A percentile compares a stretch with the other conserved stretches of the same genome.
Conservation (phyloP, 1,140 invertebrate species). For the Trichoplusia ni region DNA sequence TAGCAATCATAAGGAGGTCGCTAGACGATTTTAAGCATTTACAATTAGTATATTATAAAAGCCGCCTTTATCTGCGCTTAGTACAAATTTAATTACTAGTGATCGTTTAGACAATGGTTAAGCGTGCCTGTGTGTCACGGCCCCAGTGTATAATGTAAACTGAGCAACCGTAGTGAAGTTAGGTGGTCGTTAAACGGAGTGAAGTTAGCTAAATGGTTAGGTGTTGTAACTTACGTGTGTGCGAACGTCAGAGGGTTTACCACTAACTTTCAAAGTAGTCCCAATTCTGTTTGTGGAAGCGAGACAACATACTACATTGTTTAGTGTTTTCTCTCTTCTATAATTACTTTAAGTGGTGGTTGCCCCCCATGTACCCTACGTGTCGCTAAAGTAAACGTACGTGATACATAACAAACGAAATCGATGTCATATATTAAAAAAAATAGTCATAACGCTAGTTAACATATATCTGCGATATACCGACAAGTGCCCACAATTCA, state of each 20-base stretch:
- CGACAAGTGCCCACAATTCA: conserved; percentile 22
- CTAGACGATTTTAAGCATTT: conserved; percentile 10
- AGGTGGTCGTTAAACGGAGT: no score
- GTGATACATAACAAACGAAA: conserved; percentile 6
- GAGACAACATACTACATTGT: no score
- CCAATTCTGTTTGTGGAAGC: no score
- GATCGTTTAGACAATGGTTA: conserved; percentile 7
- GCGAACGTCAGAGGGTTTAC: not conserved
- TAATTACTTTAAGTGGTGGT: no score
- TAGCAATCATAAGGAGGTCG: not conserved
- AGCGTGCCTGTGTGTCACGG: no score
- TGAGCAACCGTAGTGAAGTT: conserved; percentile 3
- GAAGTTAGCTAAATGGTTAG: not conserved
- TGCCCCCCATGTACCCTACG: no score
- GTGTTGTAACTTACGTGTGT: not conserved
- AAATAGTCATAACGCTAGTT: conserved; percentile 24
- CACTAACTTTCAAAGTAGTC: not conserved
- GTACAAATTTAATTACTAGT: conserved; percentile 22
- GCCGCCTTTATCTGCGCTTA: conserved; percentile 17
- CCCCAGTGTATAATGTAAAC: conserved; percentile 17
- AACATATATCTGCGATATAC: conserved; percentile 12
- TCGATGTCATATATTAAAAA: conserved; percentile 11
- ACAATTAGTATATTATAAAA: conserved; percentile 8
- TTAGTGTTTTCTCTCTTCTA: no score
- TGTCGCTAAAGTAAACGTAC: not conserved